phyloP scores from a whole-genome alignment of 2,888 invertebrate genomes.

The Tetanocera ferruginea region DNA sequence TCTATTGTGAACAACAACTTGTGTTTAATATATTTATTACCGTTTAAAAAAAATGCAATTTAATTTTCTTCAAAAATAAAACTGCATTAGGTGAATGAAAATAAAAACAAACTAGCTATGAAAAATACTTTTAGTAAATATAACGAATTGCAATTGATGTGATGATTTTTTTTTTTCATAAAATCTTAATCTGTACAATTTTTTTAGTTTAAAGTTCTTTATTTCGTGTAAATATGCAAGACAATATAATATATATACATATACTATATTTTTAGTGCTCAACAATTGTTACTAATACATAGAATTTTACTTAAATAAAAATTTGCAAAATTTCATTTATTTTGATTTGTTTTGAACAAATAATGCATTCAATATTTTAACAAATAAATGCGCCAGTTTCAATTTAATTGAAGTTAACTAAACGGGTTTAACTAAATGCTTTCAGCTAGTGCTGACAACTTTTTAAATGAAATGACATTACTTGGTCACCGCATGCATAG shows the following conservation, averaged over 20 bases:
- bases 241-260: constrained; percentile 9
- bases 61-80: neutral
- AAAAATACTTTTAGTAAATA: neutral
- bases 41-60: neutral
- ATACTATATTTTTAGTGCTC: constrained; percentile 20
- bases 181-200: neutral
- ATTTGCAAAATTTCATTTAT: constrained; percentile 20
- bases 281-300: constrained; percentile 20
- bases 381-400: constrained; percentile 8
- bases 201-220: neutral
- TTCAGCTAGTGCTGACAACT: neutral
- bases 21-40: neutral
- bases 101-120: neutral
- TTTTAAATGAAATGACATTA: constrained; percentile 45
- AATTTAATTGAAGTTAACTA: neutral
- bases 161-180: neutral
- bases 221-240: constrained; percentile 29
- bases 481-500: constrained; percentile 90
- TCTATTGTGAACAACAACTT: neutral
- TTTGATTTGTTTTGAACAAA: constrained; percentile 1
- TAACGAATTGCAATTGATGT: neutral
- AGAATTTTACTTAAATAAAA: constrained; percentile 21
- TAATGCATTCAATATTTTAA: constrained; percentile 6
- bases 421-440: neutral
- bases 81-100: neutral